These are phyloP conservation scores for Orthonychiurus folsomi DNA, from an alignment of 2,888 invertebrate genomes.

Conservation along the genomic window DNA sequence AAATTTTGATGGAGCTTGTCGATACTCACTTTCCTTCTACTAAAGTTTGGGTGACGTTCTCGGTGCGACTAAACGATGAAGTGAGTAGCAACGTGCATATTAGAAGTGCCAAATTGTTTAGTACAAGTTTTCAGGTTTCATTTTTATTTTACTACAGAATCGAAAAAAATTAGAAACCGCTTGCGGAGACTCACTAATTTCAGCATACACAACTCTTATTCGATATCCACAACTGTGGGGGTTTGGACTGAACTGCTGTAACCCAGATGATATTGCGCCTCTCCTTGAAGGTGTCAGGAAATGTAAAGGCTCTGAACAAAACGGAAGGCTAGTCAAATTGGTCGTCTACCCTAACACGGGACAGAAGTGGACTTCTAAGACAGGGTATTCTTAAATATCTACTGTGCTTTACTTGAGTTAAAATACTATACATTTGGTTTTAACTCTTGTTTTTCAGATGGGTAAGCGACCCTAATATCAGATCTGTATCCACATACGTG, in stretches of 20 bases:
- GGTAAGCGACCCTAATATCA: constrained; percentile 47
- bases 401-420: too few species aligned
- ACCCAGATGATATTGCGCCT: constrained; percentile 56
- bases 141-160: constrained; percentile 12
- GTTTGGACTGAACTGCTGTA: constrained; percentile 80
- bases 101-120: too few species aligned
- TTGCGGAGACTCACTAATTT: constrained; percentile 70
- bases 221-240: constrained; percentile 66
- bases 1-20: constrained; percentile 67
- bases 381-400: constrained; percentile 34
- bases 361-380: constrained; percentile 60
- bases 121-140: too few species aligned
- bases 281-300: constrained; percentile 44
- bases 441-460: constrained; percentile 42
- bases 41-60: constrained; percentile 81
- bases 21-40: constrained; percentile 59
- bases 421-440: constrained; percentile 13
- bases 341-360: constrained; percentile 91
- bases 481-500: constrained; percentile 57
- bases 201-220: constrained; percentile 53
- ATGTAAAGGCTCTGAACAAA: neutral
- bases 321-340: constrained; percentile 55
- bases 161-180: constrained; percentile 49
- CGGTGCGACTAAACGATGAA: constrained; percentile 62
- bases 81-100: too few species aligned